Evolutionary conservation across 1,140 invertebrate genomes (phyloP).

Genomic region (Gonioctena quinquepunctata): DNA sequence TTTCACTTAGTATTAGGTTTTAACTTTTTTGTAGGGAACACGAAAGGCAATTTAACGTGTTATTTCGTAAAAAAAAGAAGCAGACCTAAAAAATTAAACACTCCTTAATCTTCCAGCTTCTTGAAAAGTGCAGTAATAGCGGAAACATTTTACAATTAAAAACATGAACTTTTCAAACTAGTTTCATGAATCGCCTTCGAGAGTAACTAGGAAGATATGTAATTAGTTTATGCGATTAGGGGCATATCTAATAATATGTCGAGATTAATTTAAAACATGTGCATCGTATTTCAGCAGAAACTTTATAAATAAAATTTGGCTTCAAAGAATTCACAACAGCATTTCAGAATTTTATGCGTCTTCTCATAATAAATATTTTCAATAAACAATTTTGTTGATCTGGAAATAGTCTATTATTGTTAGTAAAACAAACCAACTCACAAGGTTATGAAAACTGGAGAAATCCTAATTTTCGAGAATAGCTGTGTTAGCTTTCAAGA

Average conservation of each 20-base stretch:
- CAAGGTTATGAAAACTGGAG: background rate
- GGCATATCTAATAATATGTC: conserved; percentile 2
- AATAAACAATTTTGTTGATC: background rate
- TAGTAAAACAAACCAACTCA: background rate
- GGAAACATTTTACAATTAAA: no score
- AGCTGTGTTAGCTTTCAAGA: background rate
- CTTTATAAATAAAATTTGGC: background rate
- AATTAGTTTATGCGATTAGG: background rate
- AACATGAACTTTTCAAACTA: no score
- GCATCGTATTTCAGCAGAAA: background rate
- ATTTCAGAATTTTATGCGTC: background rate
- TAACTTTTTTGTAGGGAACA: no score
- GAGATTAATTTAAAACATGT: background rate
- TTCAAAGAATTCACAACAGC: background rate
- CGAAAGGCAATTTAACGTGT: no score
- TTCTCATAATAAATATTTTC: background rate
- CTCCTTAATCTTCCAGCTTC: no score
- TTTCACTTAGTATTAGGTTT: no score
- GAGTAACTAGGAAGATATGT: no score
- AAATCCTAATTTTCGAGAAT: background rate
- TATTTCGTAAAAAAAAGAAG: no score
- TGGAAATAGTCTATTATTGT: background rate
- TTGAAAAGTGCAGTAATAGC: no score
- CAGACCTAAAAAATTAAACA: no score
- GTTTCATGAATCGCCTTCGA: no score